Evolutionary conservation across 1,140 invertebrate genomes (phyloP), one percentile per base, ranked within the genome.

Genomic region (Leptoteleia sp.): DNA sequence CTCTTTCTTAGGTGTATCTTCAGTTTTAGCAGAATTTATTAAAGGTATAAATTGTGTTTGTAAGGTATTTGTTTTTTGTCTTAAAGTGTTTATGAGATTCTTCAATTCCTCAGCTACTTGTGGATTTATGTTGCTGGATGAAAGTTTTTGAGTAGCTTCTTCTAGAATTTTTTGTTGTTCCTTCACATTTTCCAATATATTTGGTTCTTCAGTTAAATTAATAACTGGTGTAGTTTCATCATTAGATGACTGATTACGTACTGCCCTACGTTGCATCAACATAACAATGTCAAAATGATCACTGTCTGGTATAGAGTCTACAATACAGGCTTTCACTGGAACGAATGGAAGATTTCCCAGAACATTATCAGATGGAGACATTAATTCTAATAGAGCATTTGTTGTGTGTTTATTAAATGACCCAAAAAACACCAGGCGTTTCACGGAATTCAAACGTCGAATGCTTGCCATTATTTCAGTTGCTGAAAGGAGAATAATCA

Each of bases 201-300:
- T 78, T n/a, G 37, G 48, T 0, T 79, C 61, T 42, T 87, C 80
- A 9, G 78, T 16, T n/a, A 79, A 9, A 0, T 3, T 12, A 6
- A 42, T 11, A 13, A 37, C 35, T 4, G 12, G 7, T 19, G 35
- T 0, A 35, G 2, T 40, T 4, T 54, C 35, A 1, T 65, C 52
- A 1, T 1, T 16, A 0, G 29, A n/a, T 12, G 15, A 2, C 4
- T 83, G 55, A 48, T 81, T 86, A 3, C 81, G 55, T 35, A 85
- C 79, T 8, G 78, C 70, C 45, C 83, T 75, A 27, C 87, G 84
- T 64, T 89, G 83, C 84, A 89, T 84, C 13, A 84, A 42, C 45
- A 89, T 86, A 0, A 88, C 84, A 3, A 86, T 84, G 33, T 90
- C 88, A 37, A 88, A 89, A 40, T 86, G 84, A 37, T 84, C 83